phyloP scores from a whole-genome alignment of 2,888 invertebrate genomes.

The Cheilosia impressa region DNA sequence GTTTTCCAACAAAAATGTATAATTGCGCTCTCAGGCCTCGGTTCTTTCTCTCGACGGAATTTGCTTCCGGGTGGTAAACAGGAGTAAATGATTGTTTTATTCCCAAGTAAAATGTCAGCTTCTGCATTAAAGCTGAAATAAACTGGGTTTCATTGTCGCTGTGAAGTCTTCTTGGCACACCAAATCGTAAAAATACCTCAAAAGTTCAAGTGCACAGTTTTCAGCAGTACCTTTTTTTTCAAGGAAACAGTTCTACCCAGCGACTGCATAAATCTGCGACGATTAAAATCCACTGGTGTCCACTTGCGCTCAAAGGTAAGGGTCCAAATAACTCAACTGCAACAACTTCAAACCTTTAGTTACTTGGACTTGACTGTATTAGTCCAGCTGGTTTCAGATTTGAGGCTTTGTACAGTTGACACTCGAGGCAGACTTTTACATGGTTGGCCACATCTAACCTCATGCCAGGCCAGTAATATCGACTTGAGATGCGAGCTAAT shows the following conservation, averaged over 20 bases:
- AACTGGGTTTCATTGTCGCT: constrained; percentile 81
- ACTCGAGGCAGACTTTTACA: too few species aligned
- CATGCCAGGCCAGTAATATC: neutral
- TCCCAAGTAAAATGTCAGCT: constrained; percentile 71
- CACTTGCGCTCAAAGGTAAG: constrained; percentile 49
- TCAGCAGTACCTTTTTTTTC: constrained; percentile 78
- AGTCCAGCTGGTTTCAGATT: too few species aligned
- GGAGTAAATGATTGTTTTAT: constrained; percentile 48
- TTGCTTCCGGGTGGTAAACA: neutral
- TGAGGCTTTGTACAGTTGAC: too few species aligned
- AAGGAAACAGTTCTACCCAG: constrained; percentile 78
- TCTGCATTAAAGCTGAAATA: constrained; percentile 79
- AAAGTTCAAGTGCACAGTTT: constrained; percentile 76
- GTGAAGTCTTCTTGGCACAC: constrained; percentile 78
- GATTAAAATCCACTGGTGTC: constrained; percentile 77
- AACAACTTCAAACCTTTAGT: too few species aligned
- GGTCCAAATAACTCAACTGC: constrained; percentile 72
- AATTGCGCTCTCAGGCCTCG: too few species aligned
- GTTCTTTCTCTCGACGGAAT: too few species aligned
- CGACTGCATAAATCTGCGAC: constrained; percentile 77
- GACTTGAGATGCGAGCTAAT: too few species aligned
- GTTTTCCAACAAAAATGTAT: too few species aligned
- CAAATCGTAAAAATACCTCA: constrained; percentile 81
- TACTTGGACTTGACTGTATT: constrained; percentile 2
- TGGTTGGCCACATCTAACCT: neutral